phyloP scores from a whole-genome alignment of 2,113 vertebrate genomes.

The Sciurus niger region DNA sequence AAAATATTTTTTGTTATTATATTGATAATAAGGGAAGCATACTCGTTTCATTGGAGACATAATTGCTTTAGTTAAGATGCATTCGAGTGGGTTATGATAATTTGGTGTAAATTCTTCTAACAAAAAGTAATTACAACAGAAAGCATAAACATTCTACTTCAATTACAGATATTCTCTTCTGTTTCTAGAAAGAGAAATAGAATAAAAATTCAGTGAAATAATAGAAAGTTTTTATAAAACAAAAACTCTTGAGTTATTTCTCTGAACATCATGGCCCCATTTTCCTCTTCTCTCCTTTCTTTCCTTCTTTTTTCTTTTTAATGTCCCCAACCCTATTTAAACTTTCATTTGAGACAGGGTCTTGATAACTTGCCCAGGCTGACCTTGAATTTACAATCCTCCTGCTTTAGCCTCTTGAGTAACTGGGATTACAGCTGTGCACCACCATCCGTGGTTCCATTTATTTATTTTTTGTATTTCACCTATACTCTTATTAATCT shows the following conservation, averaged over 20 bases:
- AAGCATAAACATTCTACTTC: not conserved
- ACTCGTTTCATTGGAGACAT: not conserved
- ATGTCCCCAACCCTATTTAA: too few species aligned
- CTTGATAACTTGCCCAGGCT: too few species aligned
- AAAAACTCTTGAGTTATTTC: not conserved
- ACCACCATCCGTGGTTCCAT: too few species aligned
- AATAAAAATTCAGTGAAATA: conserved; percentile 17
- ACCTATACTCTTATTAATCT: not conserved
- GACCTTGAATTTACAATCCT: too few species aligned
- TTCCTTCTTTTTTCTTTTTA: too few species aligned
- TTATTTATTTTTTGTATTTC: not conserved
- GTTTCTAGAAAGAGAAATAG: not conserved
- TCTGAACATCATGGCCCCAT: not conserved
- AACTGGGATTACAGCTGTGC: too few species aligned
- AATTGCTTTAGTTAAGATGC: not conserved
- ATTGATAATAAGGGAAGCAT: not conserved
- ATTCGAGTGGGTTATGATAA: not conserved
- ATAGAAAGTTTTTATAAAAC: not conserved
- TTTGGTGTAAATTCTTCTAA: conserved; percentile 19
- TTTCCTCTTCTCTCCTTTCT: not conserved
- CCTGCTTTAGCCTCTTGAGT: too few species aligned
- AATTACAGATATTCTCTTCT: conserved; percentile 15
- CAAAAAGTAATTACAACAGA: conserved; percentile 46
- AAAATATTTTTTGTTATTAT: not conserved
- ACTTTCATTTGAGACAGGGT: too few species aligned